These are phyloP conservation scores for Enteromius treurensis DNA, from an alignment of 2,797 vertebrate genomes.

Conservation along the genomic window DNA sequence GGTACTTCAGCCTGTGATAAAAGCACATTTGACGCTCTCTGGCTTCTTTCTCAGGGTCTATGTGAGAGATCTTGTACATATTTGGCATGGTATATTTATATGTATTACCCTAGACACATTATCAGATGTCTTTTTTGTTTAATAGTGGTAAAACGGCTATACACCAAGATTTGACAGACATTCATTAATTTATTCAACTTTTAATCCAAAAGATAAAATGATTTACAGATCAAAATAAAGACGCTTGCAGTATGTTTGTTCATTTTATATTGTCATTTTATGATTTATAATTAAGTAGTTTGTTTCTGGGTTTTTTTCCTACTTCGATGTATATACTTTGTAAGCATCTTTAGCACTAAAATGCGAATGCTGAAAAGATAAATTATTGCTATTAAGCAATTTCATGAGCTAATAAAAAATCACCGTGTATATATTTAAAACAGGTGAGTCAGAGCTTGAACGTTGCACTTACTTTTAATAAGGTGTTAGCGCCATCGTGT, in stretches of 20 bases:
- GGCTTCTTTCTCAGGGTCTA: slow-evolving; percentile 27
- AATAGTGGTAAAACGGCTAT: neutral
- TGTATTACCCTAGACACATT: neutral
- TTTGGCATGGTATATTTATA: slow-evolving; percentile 14
- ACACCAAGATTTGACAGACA: neutral
- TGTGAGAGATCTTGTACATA: slow-evolving; percentile 11
- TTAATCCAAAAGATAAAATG: neutral
- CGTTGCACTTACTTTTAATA: neutral
- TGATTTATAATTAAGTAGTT: neutral
- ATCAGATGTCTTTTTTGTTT: neutral
- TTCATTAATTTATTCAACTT: neutral
- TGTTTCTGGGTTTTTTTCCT: neutral
- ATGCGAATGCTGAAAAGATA: neutral
- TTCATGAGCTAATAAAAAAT: neutral
- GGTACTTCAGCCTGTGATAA: slow-evolving; percentile 2
- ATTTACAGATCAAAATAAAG: neutral
- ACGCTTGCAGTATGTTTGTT: no score
- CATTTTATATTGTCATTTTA: neutral
- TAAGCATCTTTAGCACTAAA: neutral
- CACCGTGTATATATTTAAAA: no score
- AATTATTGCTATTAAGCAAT: neutral
- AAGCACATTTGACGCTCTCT: slow-evolving; percentile 16
- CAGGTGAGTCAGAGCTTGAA: neutral
- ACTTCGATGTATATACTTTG: neutral
- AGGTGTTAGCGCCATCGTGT: slow-evolving; percentile 28